Evolutionary conservation across 2,888 invertebrate species (phyloP), one percentile per base, ranked within the genome.

Genomic region (Scaeva pyrastri): DNA sequence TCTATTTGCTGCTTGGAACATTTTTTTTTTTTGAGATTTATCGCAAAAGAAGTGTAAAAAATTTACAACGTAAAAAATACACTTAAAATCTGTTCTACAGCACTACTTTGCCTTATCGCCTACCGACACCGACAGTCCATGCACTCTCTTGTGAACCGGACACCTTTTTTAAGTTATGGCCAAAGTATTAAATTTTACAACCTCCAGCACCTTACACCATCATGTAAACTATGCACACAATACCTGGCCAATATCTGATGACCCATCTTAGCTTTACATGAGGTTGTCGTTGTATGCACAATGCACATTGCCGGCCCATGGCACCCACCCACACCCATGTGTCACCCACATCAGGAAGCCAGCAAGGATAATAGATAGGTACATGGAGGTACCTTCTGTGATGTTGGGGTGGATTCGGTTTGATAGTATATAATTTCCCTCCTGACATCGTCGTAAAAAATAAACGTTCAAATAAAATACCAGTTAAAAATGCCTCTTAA

Each of bases 401-500:
- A n/a, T n/a, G n/a, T n/a, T n/a, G 36, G 21, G 50, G 50, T 52
- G 12, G n/a, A n/a, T n/a, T n/a, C n/a, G n/a, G n/a, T n/a, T n/a
- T n/a, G n/a, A n/a, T n/a, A 21, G 23, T 52, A 31, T 31, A 19
- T 10, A 21, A 39, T 58, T 58, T 72, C 19, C 43, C 56, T 43
- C 68, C 45, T 64, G 45, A 31, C 31, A 66, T 48, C n/a, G 6
- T 84, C 84, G 74, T 84, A 75, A 84, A 83, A 31, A 19, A 39
- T 55, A 73, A 75, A 26, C 70, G 56, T 39, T 56, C 48, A 74
- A 60, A 75, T 71, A 62, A 79, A 68, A 64, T 31, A 31, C 48
- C 74, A 70, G 79, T 71, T 52, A 45, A 75, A 84, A 84, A 79
- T 71, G 80, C 80, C 75, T 70, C 75, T 79, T 50, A 50, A 79